phyloP scores from a whole-genome alignment of 2,113 vertebrate species.

The Manacus vitellinus region DNA sequence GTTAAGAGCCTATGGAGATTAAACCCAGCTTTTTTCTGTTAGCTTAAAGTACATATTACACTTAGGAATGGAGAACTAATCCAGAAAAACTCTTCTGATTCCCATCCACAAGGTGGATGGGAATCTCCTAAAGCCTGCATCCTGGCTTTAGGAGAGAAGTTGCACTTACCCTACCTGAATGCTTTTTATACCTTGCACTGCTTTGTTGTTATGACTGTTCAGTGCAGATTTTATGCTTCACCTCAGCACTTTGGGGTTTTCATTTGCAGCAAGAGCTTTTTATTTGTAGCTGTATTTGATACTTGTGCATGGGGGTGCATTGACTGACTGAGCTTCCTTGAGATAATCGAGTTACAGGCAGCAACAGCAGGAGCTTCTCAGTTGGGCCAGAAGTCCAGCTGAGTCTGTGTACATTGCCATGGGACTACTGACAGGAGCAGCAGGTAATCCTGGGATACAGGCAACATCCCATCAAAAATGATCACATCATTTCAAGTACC shows the following conservation, averaged over 20 bases:
- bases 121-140: too few relatives aligned
- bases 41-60: neutral
- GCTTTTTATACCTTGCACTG: neutral
- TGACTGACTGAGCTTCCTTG: neutral
- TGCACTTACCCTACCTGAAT: neutral
- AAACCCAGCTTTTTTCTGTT: neutral
- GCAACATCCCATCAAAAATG: neutral
- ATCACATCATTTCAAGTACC: neutral
- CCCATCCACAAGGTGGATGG: neutral
- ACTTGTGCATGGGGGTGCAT: accelerated
- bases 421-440: neutral
- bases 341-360: neutral
- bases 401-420: accelerated
- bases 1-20: neutral
- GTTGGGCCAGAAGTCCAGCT: neutral
- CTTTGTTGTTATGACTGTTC: neutral
- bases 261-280: neutral
- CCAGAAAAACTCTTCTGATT: neutral
- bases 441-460: neutral
- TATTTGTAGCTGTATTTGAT: neutral
- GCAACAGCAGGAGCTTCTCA: neutral
- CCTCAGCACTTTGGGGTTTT: neutral
- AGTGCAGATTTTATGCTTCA: neutral
- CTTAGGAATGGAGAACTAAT: neutral
- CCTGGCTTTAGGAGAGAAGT: neutral